Percentiles rank a stretch among this genome's conserved stretches.
These are phyloP conservation scores for Tetramorium parvispinum DNA, from an alignment of 1,140 invertebrate genomes.

Conservation along the genomic window DNA sequence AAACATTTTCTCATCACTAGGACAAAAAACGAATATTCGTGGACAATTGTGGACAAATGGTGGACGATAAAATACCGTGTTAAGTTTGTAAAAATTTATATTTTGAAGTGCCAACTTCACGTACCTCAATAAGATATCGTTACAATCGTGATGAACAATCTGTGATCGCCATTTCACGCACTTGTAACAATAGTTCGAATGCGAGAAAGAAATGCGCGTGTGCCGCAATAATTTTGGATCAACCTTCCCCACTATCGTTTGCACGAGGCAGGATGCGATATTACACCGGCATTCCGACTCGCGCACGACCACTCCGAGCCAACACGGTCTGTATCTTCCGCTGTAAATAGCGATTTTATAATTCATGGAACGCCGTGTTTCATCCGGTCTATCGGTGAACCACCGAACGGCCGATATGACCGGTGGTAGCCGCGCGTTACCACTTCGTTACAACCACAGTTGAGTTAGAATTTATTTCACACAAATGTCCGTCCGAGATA, in stretches of 20 bases:
- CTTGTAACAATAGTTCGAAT: neutral
- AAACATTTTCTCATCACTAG: too few species aligned
- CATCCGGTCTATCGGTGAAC: constrained; percentile 64
- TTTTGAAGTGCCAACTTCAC: too few species aligned
- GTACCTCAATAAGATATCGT: neutral
- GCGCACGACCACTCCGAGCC: neutral
- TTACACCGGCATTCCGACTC: constrained; percentile 37
- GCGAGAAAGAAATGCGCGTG: constrained; percentile 29
- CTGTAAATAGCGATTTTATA: constrained; percentile 73
- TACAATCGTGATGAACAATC: neutral
- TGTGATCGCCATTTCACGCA: constrained; percentile 2
- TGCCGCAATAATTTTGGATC: constrained; percentile 17
- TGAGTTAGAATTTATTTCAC: constrained; percentile 60
- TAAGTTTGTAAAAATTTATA: too few species aligned
- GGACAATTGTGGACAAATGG: too few species aligned
- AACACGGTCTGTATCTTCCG: constrained; percentile 54
- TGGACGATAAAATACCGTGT: too few species aligned
- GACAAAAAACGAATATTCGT: too few species aligned
- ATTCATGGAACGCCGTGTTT: constrained; percentile 70
- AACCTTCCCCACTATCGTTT: constrained; percentile 48
- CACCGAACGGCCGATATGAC: constrained; percentile 64
- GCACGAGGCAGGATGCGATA: constrained; percentile 54
- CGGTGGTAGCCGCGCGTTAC: constrained; percentile 38
- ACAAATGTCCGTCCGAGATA: constrained; percentile 23
- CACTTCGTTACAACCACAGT: constrained; percentile 59